Evolutionary conservation across 2,888 invertebrate species (phyloP), one percentile per base, ranked within the genome.

Genomic region (Tryphoninae sp.): DNA sequence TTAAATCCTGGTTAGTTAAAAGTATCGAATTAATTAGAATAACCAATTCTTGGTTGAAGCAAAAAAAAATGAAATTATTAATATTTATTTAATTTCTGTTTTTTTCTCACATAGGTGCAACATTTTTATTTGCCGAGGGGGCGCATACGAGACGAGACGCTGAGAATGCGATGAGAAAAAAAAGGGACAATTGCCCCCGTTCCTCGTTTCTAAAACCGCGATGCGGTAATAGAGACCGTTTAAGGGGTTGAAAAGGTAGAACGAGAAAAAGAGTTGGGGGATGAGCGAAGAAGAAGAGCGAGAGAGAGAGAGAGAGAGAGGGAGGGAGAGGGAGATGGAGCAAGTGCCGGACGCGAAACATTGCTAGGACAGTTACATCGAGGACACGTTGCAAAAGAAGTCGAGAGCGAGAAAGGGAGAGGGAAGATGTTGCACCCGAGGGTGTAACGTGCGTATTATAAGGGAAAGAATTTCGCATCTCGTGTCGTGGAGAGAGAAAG

Each of bases 271-370:
- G 80, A 80, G 64, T 33, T 67, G 64, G 64, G 22, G 42, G 22
- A 55, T 58, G 33, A 58, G 58, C 33, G 22, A 23, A 61, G 64
- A 67, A 69, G 80, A 80, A 33, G 51, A 59, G 69, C 45, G 74
- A 81, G 64, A 67, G 51, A 69, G 80, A 80, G 64, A 53, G 68
- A 65, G 64, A 33, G 49, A 64, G 69, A 53, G 74, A 81, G 61
- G 53, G 67, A 61, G 53, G 23, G 58, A 26, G 49, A 65, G 64
- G 61, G 51, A 73, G 80, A 80, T 53, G 33, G 68, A 65, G 64
- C 19, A 49, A 40, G 42, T 33, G 61, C 73, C 67, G 79, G 73
- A 79, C 42, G 72, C 61, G 74, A 85, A 86, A 86, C 83, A 85
- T 84, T 80, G 84, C 80, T 64, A 64, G 58, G 64, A 42, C 40